Base-by-base conservation (phyloP, 2,888 invertebrate genomes). In the Crossocerus cetratus region DNA sequence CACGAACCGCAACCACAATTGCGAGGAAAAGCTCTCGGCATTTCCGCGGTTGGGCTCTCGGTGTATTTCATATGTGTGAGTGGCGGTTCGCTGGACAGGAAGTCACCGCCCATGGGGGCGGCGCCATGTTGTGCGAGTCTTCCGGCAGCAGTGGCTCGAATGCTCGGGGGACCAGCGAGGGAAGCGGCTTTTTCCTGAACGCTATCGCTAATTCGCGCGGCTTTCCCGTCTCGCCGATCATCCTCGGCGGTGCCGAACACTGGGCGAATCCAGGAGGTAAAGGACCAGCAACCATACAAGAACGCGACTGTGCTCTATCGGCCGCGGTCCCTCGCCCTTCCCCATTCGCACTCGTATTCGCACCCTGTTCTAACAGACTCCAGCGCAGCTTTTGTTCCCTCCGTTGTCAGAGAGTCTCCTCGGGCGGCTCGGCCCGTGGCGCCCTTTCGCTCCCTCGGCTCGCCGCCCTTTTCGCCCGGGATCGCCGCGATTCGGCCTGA, bases 41-140 rank as follows among this genome's bases (percentile, higher is more conserved):
- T n/a, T n/a, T n/a, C n/a, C n/a, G n/a, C n/a, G n/a, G n/a, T n/a
- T n/a, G 32, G 11, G 32, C 32, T 8, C 8, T 11, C 11, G 32
- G 32, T 32, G 32, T 32, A 11, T 23, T 2, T 23, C n/a, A 23
- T 23, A 4, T 32, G 32, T 32, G 49, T 49, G 16, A 49, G 16
- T 49, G n/a, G 49, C 49, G 49, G 49, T 1, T 49, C 49, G 49
- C 49, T 49, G 49, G 49, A 73, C 83, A 82, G 86, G 86, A 85
- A 85, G 84, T 85, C 73, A 73, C 84, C 86, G 83, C 84, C 85
- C 86, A 83, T 79, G 62, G 69, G 49, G 20, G 21, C 32, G 60
- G 64, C 84, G 85, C 86, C 86, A 86, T 85, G 76, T 85, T 85
- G 82, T 71, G 74, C 72, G 60, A 77, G 76, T 76, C 79, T 84